Evolutionary conservation across 2,888 invertebrate species (phyloP), one percentile per base, ranked within the genome.

Genomic region (Tipula helvola): DNA sequence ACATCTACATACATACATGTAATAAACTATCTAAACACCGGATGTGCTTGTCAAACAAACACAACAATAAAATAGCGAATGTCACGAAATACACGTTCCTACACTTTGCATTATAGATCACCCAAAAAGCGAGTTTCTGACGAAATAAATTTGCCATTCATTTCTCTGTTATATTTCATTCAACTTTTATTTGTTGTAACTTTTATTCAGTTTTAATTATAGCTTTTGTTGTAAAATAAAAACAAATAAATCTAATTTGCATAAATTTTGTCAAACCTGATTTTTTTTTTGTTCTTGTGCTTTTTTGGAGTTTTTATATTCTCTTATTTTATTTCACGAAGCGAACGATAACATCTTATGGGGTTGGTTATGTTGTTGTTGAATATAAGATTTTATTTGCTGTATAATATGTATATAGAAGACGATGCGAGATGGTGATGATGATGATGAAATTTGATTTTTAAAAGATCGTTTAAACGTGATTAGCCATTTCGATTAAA

Each of bases 201-300:
- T 71, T 71, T 71, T 71, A 71, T 71, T 71, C 71, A 71, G 10
- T 71, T 71, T 71, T 71, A 71, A 71, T 71, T 71, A 71, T 28
- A 71, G n/a, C 28, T 71, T 71, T 71, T 71, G 71, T 71, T 71
- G 71, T 71, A 71, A 71, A 71, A 71, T 71, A 71, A 71, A 71
- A 71, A 71, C 71, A 71, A 71, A 71, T 71, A 71, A 71, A 71
- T 71, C 71, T 71, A 71, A 71, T 71, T 71, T 71, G 71, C 71
- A 71, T 71, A 71, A 71, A 71, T 71, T 71, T 71, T 71, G 71
- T 71, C 71, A 71, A 71, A 71, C 71, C 71, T 71, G 71, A 71
- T 71, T 71, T 71, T 28, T 28, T n/a, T n/a, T n/a, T n/a, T n/a
- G n/a, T 71, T 71, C 10, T 71, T 71, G 18, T 12, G 18, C 18